phyloP scores from a whole-genome alignment of 2,888 invertebrate species.

The Eurois occulta region DNA sequence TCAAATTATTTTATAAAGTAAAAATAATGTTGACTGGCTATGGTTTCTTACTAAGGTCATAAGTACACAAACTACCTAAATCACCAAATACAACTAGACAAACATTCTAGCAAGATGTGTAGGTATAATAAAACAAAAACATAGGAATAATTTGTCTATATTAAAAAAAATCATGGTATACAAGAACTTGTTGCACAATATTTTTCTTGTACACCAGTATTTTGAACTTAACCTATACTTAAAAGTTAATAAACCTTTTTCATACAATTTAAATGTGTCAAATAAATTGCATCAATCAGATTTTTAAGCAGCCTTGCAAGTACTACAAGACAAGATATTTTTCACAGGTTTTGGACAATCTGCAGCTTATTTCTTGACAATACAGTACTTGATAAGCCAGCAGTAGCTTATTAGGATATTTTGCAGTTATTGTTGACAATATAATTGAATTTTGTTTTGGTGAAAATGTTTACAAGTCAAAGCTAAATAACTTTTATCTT shows the following conservation, averaged over 20 bases:
- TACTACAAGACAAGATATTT: not conserved
- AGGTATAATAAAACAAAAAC: constrained; percentile 39
- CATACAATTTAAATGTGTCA: constrained; percentile 14
- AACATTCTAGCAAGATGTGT: not conserved
- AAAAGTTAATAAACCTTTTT: constrained; percentile 30
- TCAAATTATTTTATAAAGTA: not conserved
- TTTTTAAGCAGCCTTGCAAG: constrained; percentile 7
- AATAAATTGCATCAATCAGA: constrained; percentile 30
- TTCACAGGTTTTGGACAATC: not conserved
- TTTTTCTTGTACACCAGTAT: constrained; percentile 46
- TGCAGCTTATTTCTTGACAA: constrained; percentile 8
- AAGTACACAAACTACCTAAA: not conserved
- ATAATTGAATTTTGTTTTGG: not conserved
- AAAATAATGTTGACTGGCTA: not conserved
- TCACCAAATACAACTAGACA: not conserved
- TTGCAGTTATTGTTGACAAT: constrained; percentile 30
- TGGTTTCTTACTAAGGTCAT: not conserved
- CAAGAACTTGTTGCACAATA: constrained; percentile 40
- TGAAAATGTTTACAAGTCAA: not conserved
- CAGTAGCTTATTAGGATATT: not conserved
- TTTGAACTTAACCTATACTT: constrained; percentile 61
- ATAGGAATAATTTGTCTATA: constrained; percentile 51
- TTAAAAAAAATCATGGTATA: constrained; percentile 57
- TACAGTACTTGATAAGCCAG: constrained; percentile 14
- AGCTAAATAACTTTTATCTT: not conserved